A percentile compares a stretch with the other conserved stretches of the same genome.
phyloP scores from a whole-genome alignment of 1,140 invertebrate species.

The Drosophila simulans region DNA sequence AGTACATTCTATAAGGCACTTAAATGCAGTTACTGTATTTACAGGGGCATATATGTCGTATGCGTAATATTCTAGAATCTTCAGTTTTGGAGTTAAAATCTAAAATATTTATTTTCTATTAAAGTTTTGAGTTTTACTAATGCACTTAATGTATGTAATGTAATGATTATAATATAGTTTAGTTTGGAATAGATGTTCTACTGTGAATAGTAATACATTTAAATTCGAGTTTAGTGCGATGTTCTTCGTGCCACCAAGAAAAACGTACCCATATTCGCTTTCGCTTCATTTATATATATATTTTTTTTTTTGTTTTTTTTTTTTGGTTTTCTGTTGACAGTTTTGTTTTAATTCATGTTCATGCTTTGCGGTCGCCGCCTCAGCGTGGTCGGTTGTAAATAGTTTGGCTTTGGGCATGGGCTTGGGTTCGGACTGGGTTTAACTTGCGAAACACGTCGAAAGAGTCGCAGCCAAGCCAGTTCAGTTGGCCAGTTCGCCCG shows the following conservation, averaged over 20 bases:
- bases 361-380: constrained; percentile 20
- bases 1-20: background rate
- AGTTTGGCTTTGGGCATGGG: constrained; percentile 27
- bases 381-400: constrained; percentile 30
- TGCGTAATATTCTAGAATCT: background rate
- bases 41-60: background rate
- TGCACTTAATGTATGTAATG: too few relatives aligned
- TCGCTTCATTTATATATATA: background rate
- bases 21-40: background rate
- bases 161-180: too few relatives aligned
- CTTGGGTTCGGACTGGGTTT: background rate
- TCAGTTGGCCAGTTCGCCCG: constrained; percentile 14
- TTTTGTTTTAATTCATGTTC: constrained; percentile 68
- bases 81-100: too few relatives aligned
- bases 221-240: background rate
- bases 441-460: constrained; percentile 76
- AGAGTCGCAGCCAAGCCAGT: constrained; percentile 9
- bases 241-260: constrained; percentile 10
- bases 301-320: too few relatives aligned
- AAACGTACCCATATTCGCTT: constrained; percentile 20
- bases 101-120: too few relatives aligned
- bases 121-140: too few relatives aligned
- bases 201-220: constrained; percentile 9
- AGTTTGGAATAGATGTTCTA: too few relatives aligned
- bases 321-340: constrained; percentile 35